Percentiles rank a stretch among this genome's conserved stretches.
phyloP scores from a whole-genome alignment of 2,113 vertebrate genomes.

The Gavia stellata region DNA sequence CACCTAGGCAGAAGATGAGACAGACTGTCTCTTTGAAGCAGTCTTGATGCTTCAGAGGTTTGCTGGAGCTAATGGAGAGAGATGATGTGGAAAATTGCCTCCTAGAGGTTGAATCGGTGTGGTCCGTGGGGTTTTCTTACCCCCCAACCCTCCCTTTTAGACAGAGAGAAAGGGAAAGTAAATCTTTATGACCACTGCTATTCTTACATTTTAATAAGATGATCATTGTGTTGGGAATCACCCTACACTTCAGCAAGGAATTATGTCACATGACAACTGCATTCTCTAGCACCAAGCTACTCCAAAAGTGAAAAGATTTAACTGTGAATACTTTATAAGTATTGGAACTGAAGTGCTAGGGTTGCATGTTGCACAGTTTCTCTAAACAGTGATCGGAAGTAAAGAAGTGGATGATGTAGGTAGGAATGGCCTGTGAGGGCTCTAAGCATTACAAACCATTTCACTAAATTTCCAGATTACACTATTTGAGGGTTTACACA shows the following conservation, averaged over 20 bases:
- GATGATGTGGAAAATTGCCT: constrained; percentile 6
- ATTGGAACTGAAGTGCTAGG: neutral
- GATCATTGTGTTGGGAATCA: neutral
- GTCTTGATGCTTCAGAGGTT: neutral
- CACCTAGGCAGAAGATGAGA: neutral
- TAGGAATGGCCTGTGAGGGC: neutral
- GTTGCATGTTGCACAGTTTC: neutral
- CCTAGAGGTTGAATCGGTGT: neutral
- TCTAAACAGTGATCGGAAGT: neutral
- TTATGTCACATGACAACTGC: neutral
- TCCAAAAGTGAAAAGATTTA: neutral
- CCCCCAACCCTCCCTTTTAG: neutral
- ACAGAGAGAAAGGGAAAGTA: neutral
- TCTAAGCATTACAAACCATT: neutral
- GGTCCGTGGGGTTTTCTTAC: neutral
- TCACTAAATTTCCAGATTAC: neutral
- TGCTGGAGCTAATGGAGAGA: neutral
- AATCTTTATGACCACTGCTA: neutral
- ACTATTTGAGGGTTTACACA: neutral
- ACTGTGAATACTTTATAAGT: neutral
- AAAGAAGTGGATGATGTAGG: neutral
- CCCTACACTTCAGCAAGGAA: neutral
- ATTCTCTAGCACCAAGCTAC: neutral
- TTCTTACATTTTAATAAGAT: neutral
- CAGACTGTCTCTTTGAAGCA: constrained; percentile 21